phyloP scores from a whole-genome alignment of 2,113 vertebrate species.

The Prietella phreatophila region DNA sequence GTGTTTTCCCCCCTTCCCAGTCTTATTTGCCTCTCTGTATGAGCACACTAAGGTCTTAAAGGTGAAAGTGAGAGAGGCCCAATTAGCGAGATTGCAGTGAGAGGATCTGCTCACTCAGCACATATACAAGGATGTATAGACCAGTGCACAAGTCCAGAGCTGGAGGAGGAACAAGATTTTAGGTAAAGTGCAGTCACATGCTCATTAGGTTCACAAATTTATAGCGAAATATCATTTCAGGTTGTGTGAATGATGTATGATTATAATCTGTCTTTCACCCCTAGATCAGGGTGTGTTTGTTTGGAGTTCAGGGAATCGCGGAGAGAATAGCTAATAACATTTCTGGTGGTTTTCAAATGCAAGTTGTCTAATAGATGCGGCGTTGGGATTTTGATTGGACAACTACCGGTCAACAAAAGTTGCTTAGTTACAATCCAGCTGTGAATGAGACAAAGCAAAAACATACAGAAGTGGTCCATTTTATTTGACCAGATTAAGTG shows the following conservation, averaged over 20 bases:
- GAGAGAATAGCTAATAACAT: background rate
- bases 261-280: conserved; percentile 18
- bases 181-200: conserved; percentile 50
- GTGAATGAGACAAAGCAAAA: background rate
- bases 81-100: conserved; percentile 77
- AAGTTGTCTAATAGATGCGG: background rate
- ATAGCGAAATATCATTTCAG: conserved; percentile 35
- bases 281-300: conserved; percentile 7
- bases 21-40: conserved; percentile 76
- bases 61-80: conserved; percentile 73
- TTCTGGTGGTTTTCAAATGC: background rate
- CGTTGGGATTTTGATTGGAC: background rate
- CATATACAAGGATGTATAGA: conserved; percentile 59
- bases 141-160: conserved; percentile 49
- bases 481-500: background rate
- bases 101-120: conserved; percentile 73
- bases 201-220: conserved; percentile 48
- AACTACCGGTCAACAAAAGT: background rate
- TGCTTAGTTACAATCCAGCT: background rate
- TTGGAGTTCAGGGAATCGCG: background rate
- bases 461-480: background rate
- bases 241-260: conserved; percentile 26
- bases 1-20: conserved; percentile 73
- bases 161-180: conserved; percentile 57
- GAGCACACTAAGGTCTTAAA: conserved; percentile 73